Percentiles rank a stretch among this genome's conserved stretches.
These are phyloP conservation scores for Loris lydekkerianus DNA, from an alignment of 2,797 vertebrate species.

Conservation along the genomic window DNA sequence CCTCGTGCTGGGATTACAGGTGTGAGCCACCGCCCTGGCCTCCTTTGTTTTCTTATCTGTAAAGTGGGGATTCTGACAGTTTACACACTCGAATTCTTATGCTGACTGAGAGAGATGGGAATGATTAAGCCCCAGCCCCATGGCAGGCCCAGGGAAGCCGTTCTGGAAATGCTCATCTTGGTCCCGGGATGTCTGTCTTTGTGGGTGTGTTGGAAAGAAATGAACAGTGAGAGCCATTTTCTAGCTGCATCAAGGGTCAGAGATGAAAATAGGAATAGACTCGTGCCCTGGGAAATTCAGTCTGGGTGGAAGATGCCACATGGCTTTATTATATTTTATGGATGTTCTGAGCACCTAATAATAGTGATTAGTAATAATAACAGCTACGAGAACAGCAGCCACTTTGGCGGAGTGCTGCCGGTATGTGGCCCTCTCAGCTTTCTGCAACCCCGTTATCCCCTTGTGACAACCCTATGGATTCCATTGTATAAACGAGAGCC, in stretches of 20 bases:
- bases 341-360: neutral
- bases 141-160: rapidly evolving
- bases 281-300: neutral
- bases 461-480: too few species aligned
- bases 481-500: neutral
- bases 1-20: too few species aligned
- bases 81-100: rapidly evolving
- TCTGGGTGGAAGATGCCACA: neutral
- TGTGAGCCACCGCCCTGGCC: too few species aligned
- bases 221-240: neutral
- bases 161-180: neutral
- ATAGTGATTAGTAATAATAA: neutral
- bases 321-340: neutral
- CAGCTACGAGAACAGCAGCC: neutral
- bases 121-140: neutral
- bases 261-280: neutral
- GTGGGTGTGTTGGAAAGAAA: neutral
- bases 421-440: neutral
- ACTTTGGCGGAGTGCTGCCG: rapidly evolving
- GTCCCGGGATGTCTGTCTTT: neutral
- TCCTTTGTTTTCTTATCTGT: neutral
- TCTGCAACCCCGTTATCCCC: rapidly evolving
- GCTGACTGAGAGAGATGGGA: too few species aligned
- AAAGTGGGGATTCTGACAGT: too few species aligned
- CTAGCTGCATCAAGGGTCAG: neutral